Base-by-base conservation (phyloP, 2,797 vertebrate genomes). In the Coilia nasus region DNA sequence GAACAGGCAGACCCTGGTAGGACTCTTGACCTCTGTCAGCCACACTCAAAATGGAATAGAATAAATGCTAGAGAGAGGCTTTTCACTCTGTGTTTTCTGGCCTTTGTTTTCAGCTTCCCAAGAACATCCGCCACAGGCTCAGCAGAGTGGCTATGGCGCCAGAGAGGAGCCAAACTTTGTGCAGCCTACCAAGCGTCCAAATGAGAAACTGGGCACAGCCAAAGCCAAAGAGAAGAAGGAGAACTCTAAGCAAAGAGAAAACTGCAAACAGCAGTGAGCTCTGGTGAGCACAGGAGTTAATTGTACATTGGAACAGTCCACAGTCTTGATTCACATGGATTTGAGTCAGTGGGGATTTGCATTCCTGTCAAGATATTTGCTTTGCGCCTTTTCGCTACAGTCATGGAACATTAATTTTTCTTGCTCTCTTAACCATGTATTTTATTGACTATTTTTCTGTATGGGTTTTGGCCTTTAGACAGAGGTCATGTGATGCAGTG, bases 161-260 rank as follows among this genome's bases (percentile, higher is more conserved):
- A 85, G 91, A 0, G 94, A 95, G 6, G 94, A 96, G 86, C 92
- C 95, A 0, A 82, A 92, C 6, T 96, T 97, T 89, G 93, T 96
- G 82, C 93, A 95, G 0, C 96, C 96, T 11, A 97, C 95, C 4
- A 96, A 96, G 85, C 91, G 95, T 14, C 96, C 92, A 62, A 85
- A 89, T 0, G 95, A 96, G 60, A 96, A 96, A 90, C 78, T 92
- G 0, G 92, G 84, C 54, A 90, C 89, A 6, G 84, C 84, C 0
- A 97, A 96, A 93, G 67, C 95, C 90, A 96, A 95, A 92, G 96
- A 95, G 86, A 97, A 96, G 90, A 96, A 95, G 86, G 95, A 97
- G 88, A 95, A 93, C 31, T 93, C 94, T 84, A 97, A 97, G 87
- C 96, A 95, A 88, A 96, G 95, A 88, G 95, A 96, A 86, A 95